Conservation (phyloP, 2,797 vertebrate genomes). For the Bryconaethiops microstoma region DNA sequence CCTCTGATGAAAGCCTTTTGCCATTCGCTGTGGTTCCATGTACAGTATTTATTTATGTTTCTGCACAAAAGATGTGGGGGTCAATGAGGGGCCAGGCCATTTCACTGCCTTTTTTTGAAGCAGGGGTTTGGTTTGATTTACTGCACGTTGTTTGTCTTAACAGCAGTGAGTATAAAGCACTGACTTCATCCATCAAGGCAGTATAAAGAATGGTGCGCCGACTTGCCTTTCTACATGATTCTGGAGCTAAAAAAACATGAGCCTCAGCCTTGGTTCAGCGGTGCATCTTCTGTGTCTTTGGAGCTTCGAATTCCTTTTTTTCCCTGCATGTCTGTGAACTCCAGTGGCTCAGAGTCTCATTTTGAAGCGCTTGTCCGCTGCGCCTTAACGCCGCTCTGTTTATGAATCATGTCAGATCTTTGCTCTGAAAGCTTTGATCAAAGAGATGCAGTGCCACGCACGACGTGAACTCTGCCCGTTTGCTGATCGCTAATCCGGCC, state of each 20-base stretch:
- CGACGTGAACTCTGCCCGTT: conserved; percentile 37
- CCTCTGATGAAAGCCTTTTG: conserved; percentile 44
- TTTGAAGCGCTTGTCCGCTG: conserved; percentile 26
- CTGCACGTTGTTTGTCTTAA: conserved; percentile 36
- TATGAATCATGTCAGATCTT: conserved; percentile 50
- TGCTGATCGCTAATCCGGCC: conserved; percentile 47
- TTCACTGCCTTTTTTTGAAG: conserved; percentile 14
- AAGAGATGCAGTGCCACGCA: conserved; percentile 45
- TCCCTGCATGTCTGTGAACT: conserved; percentile 18
- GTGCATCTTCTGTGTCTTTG: conserved; percentile 1
- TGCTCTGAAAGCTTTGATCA: conserved; percentile 56
- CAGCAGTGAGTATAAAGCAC: conserved; percentile 10
- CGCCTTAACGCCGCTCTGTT: conserved; percentile 35
- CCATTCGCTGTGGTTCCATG: conserved; percentile 29
- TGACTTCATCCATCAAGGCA: conserved; percentile 39
- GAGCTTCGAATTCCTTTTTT: conserved; percentile 8
- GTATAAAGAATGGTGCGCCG: conserved; percentile 28
- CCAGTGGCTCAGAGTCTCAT: conserved; percentile 34
- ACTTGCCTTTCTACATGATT: conserved; percentile 32
- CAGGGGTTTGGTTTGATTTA: conserved; percentile 36
- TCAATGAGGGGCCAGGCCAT: conserved; percentile 49
- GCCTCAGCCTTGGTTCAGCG: conserved; percentile 3
- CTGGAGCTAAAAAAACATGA: neutral
- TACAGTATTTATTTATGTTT: conserved; percentile 51
- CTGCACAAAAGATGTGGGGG: conserved; percentile 38